Evolutionary conservation across 2,888 invertebrate genomes (phyloP).

Genomic region (Trisateles emortualis): DNA sequence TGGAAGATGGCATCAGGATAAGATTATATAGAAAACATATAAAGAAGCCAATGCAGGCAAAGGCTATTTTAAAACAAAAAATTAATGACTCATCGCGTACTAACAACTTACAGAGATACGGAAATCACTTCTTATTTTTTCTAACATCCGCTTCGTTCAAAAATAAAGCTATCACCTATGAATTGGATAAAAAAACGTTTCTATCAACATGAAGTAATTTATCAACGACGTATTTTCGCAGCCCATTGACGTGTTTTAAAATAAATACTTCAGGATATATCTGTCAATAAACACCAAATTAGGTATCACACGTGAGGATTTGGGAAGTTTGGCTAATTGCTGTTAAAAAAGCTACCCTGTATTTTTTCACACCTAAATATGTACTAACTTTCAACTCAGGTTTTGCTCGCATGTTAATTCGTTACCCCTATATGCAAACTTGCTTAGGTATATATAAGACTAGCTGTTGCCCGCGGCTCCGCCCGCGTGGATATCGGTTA

Average conservation of each 20-base stretch:
- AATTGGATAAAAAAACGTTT: slow-evolving; percentile 38
- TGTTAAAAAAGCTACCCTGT: neutral
- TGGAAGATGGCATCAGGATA: too few relatives aligned
- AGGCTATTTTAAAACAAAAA: too few relatives aligned
- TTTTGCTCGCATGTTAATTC: too few relatives aligned
- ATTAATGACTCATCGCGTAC: too few relatives aligned
- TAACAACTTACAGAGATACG: too few relatives aligned
- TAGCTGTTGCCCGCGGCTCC: too few relatives aligned
- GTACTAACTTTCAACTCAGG: neutral
- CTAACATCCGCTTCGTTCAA: slow-evolving; percentile 7
- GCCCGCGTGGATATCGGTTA: too few relatives aligned
- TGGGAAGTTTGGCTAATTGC: slow-evolving; percentile 7
- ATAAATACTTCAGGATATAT: slow-evolving; percentile 53
- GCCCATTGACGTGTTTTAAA: slow-evolving; percentile 56
- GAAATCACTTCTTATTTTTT: too few relatives aligned
- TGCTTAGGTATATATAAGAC: too few relatives aligned
- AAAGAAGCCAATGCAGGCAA: too few relatives aligned
- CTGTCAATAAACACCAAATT: slow-evolving; percentile 48
- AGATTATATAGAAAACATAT: too few relatives aligned
- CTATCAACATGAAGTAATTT: slow-evolving; percentile 50
- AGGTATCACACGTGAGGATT: slow-evolving; percentile 14
- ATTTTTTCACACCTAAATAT: neutral
- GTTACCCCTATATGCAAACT: too few relatives aligned
- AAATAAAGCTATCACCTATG: slow-evolving; percentile 40
- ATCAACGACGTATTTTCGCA: slow-evolving; percentile 60